Conservation (phyloP, 2,113 vertebrate genomes). For the Setophaga coronata region DNA sequence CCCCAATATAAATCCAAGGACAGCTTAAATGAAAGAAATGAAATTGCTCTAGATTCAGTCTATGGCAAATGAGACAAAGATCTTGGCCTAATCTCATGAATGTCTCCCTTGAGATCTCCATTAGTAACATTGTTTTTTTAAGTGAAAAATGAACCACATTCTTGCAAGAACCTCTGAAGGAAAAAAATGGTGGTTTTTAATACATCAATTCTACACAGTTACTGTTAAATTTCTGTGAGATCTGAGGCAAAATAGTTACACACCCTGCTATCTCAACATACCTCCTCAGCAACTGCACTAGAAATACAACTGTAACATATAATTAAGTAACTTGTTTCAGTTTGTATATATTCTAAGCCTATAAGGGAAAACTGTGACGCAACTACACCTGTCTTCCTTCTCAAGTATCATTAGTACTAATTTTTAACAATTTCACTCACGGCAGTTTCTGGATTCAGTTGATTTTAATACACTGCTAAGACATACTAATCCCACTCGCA, state of each 20-base stretch:
- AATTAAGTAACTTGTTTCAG: not conserved
- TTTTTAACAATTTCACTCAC: constrained; percentile 66
- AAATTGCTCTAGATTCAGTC: not conserved
- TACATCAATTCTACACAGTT: not conserved
- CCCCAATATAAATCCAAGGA: not conserved
- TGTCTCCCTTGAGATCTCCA: not conserved
- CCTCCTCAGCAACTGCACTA: not conserved
- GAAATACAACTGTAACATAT: not conserved
- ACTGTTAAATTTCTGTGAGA: not conserved
- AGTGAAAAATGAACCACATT: not conserved
- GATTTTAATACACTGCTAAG: constrained; percentile 58
- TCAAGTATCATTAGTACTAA: constrained; percentile 68
- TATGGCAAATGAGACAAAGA: not conserved
- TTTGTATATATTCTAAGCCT: not conserved
- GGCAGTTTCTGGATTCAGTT: constrained; percentile 57
- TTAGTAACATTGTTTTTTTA: not conserved
- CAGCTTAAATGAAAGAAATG: not conserved
- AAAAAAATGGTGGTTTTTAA: not conserved
- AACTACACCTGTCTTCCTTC: constrained; percentile 58
- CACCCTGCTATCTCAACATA: not conserved
- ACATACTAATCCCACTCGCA: not conserved
- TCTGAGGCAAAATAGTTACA: not conserved
- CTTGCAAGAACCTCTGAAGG: not conserved
- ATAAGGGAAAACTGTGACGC: not conserved
- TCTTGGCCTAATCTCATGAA: not conserved